A percentile compares a stretch with the other conserved stretches of the same genome.
Conservation (phyloP, 1,140 invertebrate species). For the Procambarus clarkii region DNA sequence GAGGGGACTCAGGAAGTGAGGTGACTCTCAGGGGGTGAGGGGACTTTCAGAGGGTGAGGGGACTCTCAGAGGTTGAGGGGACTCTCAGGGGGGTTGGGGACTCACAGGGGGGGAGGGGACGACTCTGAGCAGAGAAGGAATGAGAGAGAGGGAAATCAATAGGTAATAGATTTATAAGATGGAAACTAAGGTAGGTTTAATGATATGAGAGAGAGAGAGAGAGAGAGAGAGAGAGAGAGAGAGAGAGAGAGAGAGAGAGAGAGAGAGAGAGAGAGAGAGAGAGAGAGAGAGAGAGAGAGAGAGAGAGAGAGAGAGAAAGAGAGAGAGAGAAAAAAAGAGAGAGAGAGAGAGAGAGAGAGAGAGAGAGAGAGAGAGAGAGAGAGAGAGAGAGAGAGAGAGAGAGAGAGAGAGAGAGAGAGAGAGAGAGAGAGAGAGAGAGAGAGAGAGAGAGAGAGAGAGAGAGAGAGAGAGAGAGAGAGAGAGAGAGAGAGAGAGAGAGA, state of each 20-base stretch:
- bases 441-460: background rate
- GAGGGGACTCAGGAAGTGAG: too few relatives aligned
- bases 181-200: too few relatives aligned
- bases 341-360: too few relatives aligned
- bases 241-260: background rate
- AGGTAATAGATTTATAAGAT: background rate
- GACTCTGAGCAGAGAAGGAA: too few relatives aligned
- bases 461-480: background rate
- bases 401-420: background rate
- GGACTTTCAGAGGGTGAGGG: too few relatives aligned
- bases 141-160: background rate
- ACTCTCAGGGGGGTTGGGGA: too few relatives aligned
- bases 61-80: too few relatives aligned
- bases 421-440: background rate
- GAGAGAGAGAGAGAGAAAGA: constrained; percentile 10
- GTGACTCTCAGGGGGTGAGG: too few relatives aligned
- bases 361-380: background rate
- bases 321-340: background rate
- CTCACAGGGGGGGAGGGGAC: too few relatives aligned
- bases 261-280: constrained; percentile 11
- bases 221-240: constrained; percentile 2
- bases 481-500: too few relatives aligned
- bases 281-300: constrained; percentile 9
- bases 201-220: too few relatives aligned
- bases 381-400: background rate